Evolutionary conservation across 2,797 vertebrate species (phyloP).

Genomic region (Xiphophorus birchmanni): DNA sequence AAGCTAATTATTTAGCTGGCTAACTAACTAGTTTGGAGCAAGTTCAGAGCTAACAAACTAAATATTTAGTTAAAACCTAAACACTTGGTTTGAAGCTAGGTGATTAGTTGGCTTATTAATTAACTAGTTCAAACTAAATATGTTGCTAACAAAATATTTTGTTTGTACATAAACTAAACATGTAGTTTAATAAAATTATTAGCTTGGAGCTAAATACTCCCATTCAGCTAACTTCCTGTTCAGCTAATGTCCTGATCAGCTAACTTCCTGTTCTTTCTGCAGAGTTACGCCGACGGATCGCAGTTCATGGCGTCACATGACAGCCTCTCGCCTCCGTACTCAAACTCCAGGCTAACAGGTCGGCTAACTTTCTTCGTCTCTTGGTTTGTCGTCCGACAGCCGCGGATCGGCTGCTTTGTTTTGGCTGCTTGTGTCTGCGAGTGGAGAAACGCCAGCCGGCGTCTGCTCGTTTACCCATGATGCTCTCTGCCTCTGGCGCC

Average conservation of each 20-base stretch:
- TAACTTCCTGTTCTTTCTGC: slow-evolving; percentile 33
- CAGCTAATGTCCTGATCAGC: too few relatives aligned
- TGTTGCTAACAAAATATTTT: neutral
- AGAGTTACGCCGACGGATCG: slow-evolving; percentile 92
- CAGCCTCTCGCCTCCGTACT: slow-evolving; percentile 93
- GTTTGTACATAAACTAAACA: neutral
- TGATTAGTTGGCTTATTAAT: neutral
- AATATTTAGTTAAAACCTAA: too few relatives aligned
- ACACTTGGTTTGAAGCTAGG: too few relatives aligned
- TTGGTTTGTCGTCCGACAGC: slow-evolving; percentile 8
- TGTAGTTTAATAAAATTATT: neutral
- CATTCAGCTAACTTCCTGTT: too few relatives aligned
- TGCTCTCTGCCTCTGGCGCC: slow-evolving; percentile 76
- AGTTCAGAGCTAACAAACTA: too few relatives aligned
- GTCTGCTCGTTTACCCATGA: slow-evolving; percentile 75
- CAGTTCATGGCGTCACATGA: slow-evolving; percentile 93
- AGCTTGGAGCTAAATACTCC: neutral
- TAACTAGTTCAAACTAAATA: neutral
- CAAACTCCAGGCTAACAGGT: slow-evolving; percentile 93
- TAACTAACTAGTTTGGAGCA: too few relatives aligned
- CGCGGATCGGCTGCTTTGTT: slow-evolving; percentile 10
- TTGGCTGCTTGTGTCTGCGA: slow-evolving; percentile 9
- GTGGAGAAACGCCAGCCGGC: slow-evolving; percentile 48
- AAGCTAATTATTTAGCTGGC: too few relatives aligned
- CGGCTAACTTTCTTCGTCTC: neutral